Conservation (phyloP, 2,797 vertebrate genomes). For the Coregonus suidteri region DNA sequence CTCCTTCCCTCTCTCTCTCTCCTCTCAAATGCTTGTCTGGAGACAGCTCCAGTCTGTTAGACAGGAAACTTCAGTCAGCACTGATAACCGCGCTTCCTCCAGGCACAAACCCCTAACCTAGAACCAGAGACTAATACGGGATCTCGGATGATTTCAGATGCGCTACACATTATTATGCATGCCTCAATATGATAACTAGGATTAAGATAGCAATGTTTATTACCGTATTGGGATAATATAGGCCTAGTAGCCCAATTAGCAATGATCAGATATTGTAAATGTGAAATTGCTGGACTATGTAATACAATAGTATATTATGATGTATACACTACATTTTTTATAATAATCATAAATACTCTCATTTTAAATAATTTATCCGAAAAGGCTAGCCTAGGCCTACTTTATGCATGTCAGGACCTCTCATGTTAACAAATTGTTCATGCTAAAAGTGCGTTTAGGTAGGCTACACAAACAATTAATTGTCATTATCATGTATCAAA, state of each 20-base stretch:
- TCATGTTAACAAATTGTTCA: not conserved
- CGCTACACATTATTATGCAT: not conserved
- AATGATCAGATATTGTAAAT: not conserved
- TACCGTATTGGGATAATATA: not conserved
- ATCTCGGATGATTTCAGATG: not conserved
- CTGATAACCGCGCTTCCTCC: constrained; percentile 79
- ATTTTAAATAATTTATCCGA: no score
- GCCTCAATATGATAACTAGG: constrained; percentile 3
- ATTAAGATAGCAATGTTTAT: not conserved
- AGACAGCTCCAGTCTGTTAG: constrained; percentile 59
- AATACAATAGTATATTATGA: not conserved
- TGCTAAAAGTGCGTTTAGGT: not conserved
- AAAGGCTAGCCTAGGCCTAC: no score
- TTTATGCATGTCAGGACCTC: not conserved
- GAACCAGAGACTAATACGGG: constrained; percentile 51
- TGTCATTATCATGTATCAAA: not conserved
- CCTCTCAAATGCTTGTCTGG: constrained; percentile 54
- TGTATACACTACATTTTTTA: not conserved
- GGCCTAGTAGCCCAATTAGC: not conserved
- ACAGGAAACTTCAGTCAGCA: constrained; percentile 80
- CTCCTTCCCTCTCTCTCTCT: constrained; percentile 33
- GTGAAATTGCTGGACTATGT: not conserved
- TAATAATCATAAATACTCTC: no score
- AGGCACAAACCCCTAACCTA: constrained; percentile 70
- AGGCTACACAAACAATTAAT: not conserved